These are phyloP conservation scores for Pyrocephalus nanus DNA, from an alignment of 2,797 vertebrate genomes.

Conservation along the genomic window DNA sequence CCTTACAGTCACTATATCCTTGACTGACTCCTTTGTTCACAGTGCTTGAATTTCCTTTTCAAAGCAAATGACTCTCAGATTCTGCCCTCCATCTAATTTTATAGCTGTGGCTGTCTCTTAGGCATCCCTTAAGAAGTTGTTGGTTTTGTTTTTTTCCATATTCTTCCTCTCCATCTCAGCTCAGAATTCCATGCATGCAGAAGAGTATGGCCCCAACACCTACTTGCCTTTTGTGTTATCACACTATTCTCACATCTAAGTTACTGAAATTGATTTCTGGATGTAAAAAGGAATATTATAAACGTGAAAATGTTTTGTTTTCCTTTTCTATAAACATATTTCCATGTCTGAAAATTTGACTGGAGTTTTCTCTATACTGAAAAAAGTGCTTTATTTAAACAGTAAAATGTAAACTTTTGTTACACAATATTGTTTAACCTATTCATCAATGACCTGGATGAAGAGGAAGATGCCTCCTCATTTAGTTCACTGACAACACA, in stretches of 20 bases:
- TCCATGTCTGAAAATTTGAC: background rate
- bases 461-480: background rate
- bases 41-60: background rate
- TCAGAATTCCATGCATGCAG: background rate
- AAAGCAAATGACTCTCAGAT: background rate
- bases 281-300: background rate
- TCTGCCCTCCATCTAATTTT: background rate
- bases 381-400: background rate
- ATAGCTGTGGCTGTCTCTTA: background rate
- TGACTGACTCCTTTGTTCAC: background rate
- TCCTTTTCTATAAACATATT: background rate
- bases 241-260: background rate
- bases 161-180: background rate
- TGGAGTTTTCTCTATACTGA: background rate
- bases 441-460: background rate
- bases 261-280: background rate
- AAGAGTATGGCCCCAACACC: background rate
- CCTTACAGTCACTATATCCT: background rate
- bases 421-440: background rate
- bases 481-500: accelerated
- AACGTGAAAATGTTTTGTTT: background rate
- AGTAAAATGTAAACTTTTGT: background rate
- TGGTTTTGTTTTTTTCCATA: background rate
- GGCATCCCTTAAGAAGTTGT: background rate
- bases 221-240: background rate